These are phyloP conservation scores for Orthosia cruda DNA, from an alignment of 2,888 invertebrate genomes.

Conservation along the genomic window DNA sequence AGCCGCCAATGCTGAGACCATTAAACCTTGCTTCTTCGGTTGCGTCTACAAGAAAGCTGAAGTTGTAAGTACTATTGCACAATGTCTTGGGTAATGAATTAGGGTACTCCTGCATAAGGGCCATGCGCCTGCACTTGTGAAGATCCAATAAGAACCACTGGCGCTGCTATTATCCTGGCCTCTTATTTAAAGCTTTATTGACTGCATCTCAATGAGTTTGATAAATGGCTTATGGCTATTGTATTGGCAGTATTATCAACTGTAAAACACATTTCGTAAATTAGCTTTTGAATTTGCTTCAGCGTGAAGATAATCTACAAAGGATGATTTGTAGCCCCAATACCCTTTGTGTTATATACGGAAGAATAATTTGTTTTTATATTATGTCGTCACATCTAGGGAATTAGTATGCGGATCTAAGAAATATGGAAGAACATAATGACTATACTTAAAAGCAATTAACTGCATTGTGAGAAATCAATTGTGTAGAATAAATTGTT, in stretches of 20 bases:
- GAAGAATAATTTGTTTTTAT: not conserved
- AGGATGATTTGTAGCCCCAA: not conserved
- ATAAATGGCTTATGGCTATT: too few species aligned
- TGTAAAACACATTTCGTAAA: too few species aligned
- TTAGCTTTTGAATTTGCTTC: too few species aligned
- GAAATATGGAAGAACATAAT: constrained; percentile 17
- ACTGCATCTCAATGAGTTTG: too few species aligned
- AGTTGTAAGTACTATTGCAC: constrained; percentile 61
- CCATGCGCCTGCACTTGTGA: too few species aligned
- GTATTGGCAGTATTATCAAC: not conserved
- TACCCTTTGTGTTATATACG: not conserved
- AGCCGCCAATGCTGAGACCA: constrained; percentile 29
- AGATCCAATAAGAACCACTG: too few species aligned
- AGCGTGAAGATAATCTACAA: not conserved
- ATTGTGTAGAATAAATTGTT: constrained; percentile 20
- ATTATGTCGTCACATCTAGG: not conserved
- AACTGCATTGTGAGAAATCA: constrained; percentile 37
- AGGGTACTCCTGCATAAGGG: not conserved
- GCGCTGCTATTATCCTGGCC: too few species aligned
- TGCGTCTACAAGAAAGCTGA: constrained; percentile 60
- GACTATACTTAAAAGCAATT: constrained; percentile 5
- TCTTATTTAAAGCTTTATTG: too few species aligned
- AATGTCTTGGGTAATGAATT: not conserved
- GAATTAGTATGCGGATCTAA: constrained; percentile 21
- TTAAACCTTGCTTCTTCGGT: constrained; percentile 67